Conservation (phyloP, 2,797 vertebrate species). For the Poecilia wingei region DNA sequence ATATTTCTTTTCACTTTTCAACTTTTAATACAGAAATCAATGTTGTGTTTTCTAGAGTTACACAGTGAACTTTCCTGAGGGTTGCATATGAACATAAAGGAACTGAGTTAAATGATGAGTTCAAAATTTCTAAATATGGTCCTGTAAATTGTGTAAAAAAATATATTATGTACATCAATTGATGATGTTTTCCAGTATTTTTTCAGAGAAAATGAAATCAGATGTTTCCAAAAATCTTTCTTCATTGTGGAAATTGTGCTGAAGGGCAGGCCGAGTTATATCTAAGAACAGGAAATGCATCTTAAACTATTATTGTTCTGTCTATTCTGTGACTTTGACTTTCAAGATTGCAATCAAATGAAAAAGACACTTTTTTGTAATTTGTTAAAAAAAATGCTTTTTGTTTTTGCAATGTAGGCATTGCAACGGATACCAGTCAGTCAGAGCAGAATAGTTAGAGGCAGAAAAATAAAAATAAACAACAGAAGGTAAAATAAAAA, state of each 20-base stretch:
- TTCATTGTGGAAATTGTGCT: neutral
- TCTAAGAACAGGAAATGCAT: neutral
- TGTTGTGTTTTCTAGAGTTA: neutral
- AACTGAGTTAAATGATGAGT: neutral
- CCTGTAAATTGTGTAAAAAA: neutral
- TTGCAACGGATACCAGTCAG: conserved; percentile 6
- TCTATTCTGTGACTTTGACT: neutral
- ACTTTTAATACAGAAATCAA: neutral
- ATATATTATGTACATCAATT: neutral
- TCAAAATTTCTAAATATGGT: neutral
- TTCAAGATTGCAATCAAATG: neutral
- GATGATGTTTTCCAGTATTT: neutral
- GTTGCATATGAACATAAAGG: neutral
- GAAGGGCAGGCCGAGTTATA: neutral
- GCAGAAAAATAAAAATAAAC: conserved; percentile 12
- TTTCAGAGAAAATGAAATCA: neutral
- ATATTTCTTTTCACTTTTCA: neutral
- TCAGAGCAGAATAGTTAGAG: conserved; percentile 22
- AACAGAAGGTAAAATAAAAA: conserved; percentile 26
- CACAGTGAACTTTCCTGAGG: neutral
- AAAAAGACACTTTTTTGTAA: neutral
- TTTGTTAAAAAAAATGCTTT: neutral
- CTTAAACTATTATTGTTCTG: neutral
- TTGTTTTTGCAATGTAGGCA: neutral
- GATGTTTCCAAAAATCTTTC: neutral